Base-by-base conservation (phyloP, 92 coral and sea anemone species). In the Siderastrea siderea region DNA sequence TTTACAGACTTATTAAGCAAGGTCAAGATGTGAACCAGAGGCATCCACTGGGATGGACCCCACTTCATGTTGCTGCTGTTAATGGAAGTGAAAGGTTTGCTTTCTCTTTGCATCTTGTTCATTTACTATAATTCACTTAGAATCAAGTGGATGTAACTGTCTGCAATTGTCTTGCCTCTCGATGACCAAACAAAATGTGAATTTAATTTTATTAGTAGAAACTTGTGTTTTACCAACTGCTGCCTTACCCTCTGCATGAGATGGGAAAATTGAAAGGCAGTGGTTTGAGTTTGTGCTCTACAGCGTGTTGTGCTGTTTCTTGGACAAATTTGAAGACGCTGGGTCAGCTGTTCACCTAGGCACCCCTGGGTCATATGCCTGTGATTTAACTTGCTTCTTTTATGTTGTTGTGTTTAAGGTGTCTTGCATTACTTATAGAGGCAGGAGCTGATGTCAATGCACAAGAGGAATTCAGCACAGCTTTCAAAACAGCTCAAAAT, bases 31-130 rank as follows among this genome's bases (percentile, higher is more conserved):
- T 98, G 19, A 94, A 96, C 66, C 91, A 95, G 80, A 94, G 71
- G 53, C 99, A 98, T 85, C 91, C 96, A 2, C 92, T 98, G 14
- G 99, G 99, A 0, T 98, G 99, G 99, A 93, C 96, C 10, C 94
- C 99, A 3, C 92, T 98, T 57, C 99, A 98, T 85, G 94, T 84
- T 43, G 99, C 99, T 64, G 98, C 98, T 10, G 86, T 98, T n/a
- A 98, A 95, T 89, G 96, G 98, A 68, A 90, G 85, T 91, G 93
- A 92, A 12, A 84, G 95, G 99, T 98, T 49, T 45, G 83, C 44
- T 52, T 0, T 6, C 67, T 43, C 46, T 10, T 16, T 26, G 38
- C 38, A 0, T 26, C 38, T 26, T 26, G 38, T 26, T 26, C 38
- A 26, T 26, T 26, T 26, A 26, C 38, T 26, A 26, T 26, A 26